These are phyloP conservation scores for Odontomyia ornata DNA, from an alignment of 2,888 invertebrate species.

Conservation along the genomic window DNA sequence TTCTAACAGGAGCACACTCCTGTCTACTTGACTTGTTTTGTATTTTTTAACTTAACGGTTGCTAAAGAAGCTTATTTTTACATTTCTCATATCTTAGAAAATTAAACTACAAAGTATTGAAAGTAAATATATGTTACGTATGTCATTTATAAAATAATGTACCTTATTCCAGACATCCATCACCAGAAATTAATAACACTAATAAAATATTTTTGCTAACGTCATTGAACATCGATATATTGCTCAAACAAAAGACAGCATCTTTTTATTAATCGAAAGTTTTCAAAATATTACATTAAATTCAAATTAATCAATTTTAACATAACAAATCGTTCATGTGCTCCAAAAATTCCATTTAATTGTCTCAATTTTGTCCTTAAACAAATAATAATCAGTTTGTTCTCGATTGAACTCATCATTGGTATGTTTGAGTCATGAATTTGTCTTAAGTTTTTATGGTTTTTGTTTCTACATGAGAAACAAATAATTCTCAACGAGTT, in stretches of 20 bases:
- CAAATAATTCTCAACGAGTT: background rate
- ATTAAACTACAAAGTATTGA: too few relatives aligned
- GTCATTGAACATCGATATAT: background rate
- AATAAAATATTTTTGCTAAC: background rate
- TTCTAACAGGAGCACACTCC: too few relatives aligned
- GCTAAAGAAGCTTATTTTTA: too few relatives aligned
- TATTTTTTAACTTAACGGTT: too few relatives aligned
- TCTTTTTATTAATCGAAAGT: too few relatives aligned
- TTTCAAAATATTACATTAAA: background rate
- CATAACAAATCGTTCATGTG: background rate
- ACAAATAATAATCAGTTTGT: background rate
- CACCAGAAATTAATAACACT: background rate
- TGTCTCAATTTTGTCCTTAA: conserved; percentile 13
- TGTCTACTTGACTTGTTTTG: too few relatives aligned
- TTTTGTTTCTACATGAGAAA: background rate
- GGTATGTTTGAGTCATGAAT: background rate
- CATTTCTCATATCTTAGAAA: too few relatives aligned
- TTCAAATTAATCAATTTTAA: conserved; percentile 6
- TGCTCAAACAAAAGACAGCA: too few relatives aligned
- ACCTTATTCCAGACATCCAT: background rate
- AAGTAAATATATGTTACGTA: too few relatives aligned
- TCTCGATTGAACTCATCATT: background rate
- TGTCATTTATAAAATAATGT: too few relatives aligned
- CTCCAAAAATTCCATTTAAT: background rate
- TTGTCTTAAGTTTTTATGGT: background rate